A percentile compares a stretch with the other conserved stretches of the same genome.
Evolutionary conservation across 2,888 invertebrate species (phyloP).

Genomic region (Eupithecia pulchellata): DNA sequence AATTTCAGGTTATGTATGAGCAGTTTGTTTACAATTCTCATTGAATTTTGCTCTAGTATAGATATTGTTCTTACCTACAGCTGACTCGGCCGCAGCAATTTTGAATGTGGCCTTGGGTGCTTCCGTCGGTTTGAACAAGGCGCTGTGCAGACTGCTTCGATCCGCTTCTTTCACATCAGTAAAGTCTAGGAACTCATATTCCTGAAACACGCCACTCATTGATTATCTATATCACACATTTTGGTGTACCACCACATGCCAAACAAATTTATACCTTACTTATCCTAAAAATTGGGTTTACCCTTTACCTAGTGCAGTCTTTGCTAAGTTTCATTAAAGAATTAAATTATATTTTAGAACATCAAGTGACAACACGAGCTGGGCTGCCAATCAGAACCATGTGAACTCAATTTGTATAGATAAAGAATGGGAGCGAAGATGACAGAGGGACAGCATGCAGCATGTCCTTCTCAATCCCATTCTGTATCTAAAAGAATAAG

Average conservation of each 20-base stretch:
- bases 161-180: conserved; percentile 90
- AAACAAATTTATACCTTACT: conserved; percentile 14
- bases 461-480: not conserved
- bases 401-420: not conserved
- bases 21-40: not conserved
- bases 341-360: not conserved
- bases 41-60: not conserved
- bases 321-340: not conserved
- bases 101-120: conserved; percentile 29
- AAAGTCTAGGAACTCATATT: conserved; percentile 90
- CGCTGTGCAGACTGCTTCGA: conserved; percentile 86
- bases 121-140: conserved; percentile 76
- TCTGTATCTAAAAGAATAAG: not conserved
- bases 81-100: conserved; percentile 58
- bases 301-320: not conserved
- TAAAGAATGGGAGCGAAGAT: not conserved
- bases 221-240: conserved; percentile 13
- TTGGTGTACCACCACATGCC: conserved; percentile 29
- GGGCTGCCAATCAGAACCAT: not conserved
- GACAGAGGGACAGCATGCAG: not conserved
- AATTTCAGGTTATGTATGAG: not conserved
- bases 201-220: conserved; percentile 78
- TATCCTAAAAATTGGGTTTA: not conserved
- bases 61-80: conserved; percentile 62
- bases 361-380: not conserved